Evolutionary conservation across 1,140 invertebrate genomes (phyloP).

Genomic region (Drosophila watanabei): DNA sequence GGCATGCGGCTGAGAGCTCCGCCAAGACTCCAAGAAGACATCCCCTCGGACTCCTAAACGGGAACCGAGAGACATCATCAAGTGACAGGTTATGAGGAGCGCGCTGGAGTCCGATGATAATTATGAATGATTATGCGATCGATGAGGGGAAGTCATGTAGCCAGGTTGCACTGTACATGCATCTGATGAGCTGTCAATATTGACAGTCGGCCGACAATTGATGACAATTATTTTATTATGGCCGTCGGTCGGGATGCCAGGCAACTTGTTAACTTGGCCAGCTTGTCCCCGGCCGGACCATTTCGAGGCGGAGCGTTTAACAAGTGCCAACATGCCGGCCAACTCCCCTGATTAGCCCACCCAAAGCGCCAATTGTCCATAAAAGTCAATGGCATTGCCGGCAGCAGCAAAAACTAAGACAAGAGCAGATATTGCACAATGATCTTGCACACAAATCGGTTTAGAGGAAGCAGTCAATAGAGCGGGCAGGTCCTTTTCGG

Average conservation of each 20-base stretch:
- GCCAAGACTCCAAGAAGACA: slow-evolving; percentile 2
- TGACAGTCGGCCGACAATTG: slow-evolving; percentile 73
- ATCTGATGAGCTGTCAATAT: slow-evolving; percentile 79
- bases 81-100: slow-evolving; percentile 33
- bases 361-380: slow-evolving; percentile 76
- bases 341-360: slow-evolving; percentile 54
- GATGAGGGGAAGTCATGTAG: slow-evolving; percentile 45
- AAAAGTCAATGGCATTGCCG: slow-evolving; percentile 31
- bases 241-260: slow-evolving; percentile 56
- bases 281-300: slow-evolving; percentile 48
- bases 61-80: slow-evolving; percentile 29
- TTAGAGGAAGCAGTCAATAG: slow-evolving; percentile 41
- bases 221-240: slow-evolving; percentile 81
- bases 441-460: slow-evolving; percentile 59
- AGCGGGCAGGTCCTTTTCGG: slow-evolving; percentile 34
- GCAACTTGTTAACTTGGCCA: slow-evolving; percentile 74
- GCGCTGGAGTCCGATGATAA: slow-evolving; percentile 35
- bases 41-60: slow-evolving; percentile 51
- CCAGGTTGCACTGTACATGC: slow-evolving; percentile 5
- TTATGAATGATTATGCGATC: slow-evolving; percentile 80
- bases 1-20: slow-evolving; percentile 27
- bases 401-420: slow-evolving; percentile 3
- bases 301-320: slow-evolving; percentile 71
- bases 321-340: slow-evolving; percentile 75
- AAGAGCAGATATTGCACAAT: slow-evolving; percentile 33